Base-by-base conservation (phyloP, 2,113 vertebrate genomes). In the Electrona antarctica region DNA sequence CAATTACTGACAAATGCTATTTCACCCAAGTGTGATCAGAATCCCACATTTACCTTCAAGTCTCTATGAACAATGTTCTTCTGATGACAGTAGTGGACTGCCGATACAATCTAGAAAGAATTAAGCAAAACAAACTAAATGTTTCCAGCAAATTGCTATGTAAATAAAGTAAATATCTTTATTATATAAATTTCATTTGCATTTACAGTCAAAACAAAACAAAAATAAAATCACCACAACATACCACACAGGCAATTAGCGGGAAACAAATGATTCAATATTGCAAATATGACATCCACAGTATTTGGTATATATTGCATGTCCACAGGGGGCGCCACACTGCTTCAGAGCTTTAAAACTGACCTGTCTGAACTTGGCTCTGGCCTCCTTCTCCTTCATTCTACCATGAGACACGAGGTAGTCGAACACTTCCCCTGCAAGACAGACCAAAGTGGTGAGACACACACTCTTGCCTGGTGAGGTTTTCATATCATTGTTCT, bases 361-460 rank as follows among this genome's bases (percentile, higher is more conserved):
- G 8, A 93, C 92, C 87, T 93, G 92, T 86, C 92, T 85, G 83
- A 93, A 93, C 81, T 91, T 93, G 82, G 86, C 86, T 79, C 96
- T 87, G 1, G 96, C 96, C 73, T 97, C 96, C 74, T 96, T 97
- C 91, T 97, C 96, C 88, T 95, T 97, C 96, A 96, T 96, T 68
- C 96, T 93, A 82, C 96, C 96, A 0, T 95, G 95, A 13, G 95
- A 94, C 88, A 96, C 96, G 77, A 97, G 94, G 94, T 96, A 97
- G 91, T 97, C 96, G 12, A 97, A 97, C 76, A 93, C 92, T 86
- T 93, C 92, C 33, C 92, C 92, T 93, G 81, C 1, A 66, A 7
- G 14, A 8, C 11, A 52, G 54, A 3, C 13, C 29, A 15, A 3
- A 11, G 0, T 6, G 6, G 13, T 54, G 51, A 13, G 11, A 54